phyloP scores from a whole-genome alignment of 2,113 vertebrate species.

The Heterotis niloticus region DNA sequence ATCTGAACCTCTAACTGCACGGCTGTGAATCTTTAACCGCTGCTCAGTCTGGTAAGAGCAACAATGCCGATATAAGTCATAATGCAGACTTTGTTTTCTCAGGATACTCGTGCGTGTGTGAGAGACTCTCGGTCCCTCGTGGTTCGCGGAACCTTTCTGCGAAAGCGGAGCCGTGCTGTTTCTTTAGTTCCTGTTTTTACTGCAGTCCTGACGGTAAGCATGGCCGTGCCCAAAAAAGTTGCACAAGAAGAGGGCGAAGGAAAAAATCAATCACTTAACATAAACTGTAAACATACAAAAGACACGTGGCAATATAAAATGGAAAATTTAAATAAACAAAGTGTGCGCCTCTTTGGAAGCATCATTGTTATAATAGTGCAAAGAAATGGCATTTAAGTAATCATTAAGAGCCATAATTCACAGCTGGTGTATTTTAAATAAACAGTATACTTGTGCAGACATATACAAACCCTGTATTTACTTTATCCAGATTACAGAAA shows the following conservation, averaged over 20 bases:
- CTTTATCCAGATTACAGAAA: slow-evolving; percentile 70
- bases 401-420: slow-evolving; percentile 73
- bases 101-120: too few species aligned
- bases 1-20: too few species aligned
- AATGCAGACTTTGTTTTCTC: not conserved
- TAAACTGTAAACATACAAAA: slow-evolving; percentile 71
- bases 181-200: slow-evolving; percentile 23
- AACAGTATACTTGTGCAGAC: slow-evolving; percentile 70
- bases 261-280: slow-evolving; percentile 64
- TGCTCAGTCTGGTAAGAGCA: too few species aligned
- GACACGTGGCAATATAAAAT: slow-evolving; percentile 75
- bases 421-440: slow-evolving; percentile 68
- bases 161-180: not conserved
- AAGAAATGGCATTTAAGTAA: slow-evolving; percentile 70
- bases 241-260: slow-evolving; percentile 49
- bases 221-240: slow-evolving; percentile 34
- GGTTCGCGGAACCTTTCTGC: not conserved
- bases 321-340: slow-evolving; percentile 78
- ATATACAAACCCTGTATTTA: slow-evolving; percentile 71
- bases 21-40: too few species aligned
- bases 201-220: slow-evolving; percentile 29
- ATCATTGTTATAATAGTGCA: slow-evolving; percentile 64
- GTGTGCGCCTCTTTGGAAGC: slow-evolving; percentile 65
- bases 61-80: not conserved
- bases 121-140: not conserved